Conservation (phyloP, 2,888 invertebrate genomes). For the Cryptocephalus primarius region DNA sequence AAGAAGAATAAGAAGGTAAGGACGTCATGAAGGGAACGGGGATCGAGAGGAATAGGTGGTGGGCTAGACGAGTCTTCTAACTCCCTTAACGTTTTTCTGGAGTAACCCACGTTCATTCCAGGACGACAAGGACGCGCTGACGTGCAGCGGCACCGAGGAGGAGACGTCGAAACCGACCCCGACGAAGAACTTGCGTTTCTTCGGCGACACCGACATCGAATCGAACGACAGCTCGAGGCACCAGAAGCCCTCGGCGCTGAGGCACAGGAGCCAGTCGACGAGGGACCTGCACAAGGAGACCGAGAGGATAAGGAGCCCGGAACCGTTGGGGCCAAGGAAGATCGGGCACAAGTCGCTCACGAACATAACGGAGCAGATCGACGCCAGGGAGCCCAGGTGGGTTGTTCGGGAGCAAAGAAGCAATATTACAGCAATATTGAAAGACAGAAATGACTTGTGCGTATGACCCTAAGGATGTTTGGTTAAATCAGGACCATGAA, state of each 20-base stretch:
- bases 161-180: constrained; percentile 40
- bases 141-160: constrained; percentile 38
- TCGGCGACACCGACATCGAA: constrained; percentile 74
- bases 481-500: background rate
- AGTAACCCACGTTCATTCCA: constrained; percentile 16
- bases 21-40: background rate
- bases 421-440: too few species aligned
- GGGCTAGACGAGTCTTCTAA: too few species aligned
- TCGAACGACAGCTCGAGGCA: constrained; percentile 48
- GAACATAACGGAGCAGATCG: constrained; percentile 22
- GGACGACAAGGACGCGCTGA: constrained; percentile 36
- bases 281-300: constrained; percentile 49
- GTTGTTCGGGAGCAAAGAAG: constrained; percentile 1
- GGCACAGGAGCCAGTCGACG: constrained; percentile 29
- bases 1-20: constrained; percentile 50
- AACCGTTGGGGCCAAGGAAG: constrained; percentile 27
- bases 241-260: constrained; percentile 15
- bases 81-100: too few species aligned
- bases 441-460: background rate
- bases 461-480: too few species aligned
- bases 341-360: constrained; percentile 35
- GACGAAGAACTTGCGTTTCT: constrained; percentile 67
- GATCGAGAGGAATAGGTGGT: too few species aligned
- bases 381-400: constrained; percentile 25
- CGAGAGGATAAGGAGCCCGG: constrained; percentile 30